phyloP scores from a whole-genome alignment of 2,113 vertebrate genomes.

The Tympanuchus pallidicinctus region DNA sequence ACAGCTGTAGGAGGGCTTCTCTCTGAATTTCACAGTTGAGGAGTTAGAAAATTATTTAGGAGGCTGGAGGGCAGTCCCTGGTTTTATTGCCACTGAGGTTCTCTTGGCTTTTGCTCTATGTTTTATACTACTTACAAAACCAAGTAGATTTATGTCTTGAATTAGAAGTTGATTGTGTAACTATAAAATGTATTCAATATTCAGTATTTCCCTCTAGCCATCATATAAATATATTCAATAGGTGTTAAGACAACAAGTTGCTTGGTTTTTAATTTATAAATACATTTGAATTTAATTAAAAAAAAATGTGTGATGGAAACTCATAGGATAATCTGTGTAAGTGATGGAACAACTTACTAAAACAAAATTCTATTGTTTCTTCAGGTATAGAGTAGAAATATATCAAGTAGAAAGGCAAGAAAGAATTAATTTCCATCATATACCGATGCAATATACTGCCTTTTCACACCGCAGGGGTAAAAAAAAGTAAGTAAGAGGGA shows the following conservation, averaged over 20 bases:
- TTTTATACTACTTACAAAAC: background rate
- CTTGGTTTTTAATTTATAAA: background rate
- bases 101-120: background rate
- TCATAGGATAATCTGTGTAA: background rate
- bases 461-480: background rate
- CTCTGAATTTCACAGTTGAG: background rate
- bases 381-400: background rate
- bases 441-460: background rate
- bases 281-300: background rate
- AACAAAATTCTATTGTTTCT: background rate
- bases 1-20: background rate
- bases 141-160: background rate
- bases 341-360: background rate
- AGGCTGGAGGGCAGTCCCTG: background rate
- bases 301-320: background rate
- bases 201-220: background rate
- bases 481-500: background rate
- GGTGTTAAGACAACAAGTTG: background rate
- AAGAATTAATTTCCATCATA: background rate
- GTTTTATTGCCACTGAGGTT: background rate
- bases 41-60: background rate
- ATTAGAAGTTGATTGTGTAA: background rate
- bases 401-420: background rate
- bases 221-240: background rate
- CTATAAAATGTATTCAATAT: background rate